These are phyloP conservation scores for Anabacerthia variegaticeps DNA, from an alignment of 2,797 vertebrate species.

Conservation along the genomic window DNA sequence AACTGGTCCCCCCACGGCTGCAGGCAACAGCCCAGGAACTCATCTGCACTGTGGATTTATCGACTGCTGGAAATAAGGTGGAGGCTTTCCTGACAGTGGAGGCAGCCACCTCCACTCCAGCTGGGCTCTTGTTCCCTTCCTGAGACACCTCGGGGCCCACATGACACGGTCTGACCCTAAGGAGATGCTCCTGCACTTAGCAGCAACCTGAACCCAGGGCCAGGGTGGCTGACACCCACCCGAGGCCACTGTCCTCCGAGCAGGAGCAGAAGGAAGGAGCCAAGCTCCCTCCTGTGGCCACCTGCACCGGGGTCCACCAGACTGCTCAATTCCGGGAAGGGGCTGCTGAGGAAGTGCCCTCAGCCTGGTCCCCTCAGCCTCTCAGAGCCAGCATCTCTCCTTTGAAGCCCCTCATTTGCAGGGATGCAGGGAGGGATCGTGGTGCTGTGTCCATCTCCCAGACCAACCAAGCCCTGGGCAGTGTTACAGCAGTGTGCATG, in stretches of 20 bases:
- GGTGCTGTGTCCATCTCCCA: background rate
- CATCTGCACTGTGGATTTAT: background rate
- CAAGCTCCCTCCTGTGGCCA: constrained; percentile 68
- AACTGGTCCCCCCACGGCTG: accelerated
- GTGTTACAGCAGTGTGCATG: accelerated
- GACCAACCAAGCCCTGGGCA: accelerated
- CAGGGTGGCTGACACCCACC: background rate
- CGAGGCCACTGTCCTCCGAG: background rate
- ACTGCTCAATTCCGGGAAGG: background rate
- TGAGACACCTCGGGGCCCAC: background rate
- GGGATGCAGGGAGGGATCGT: background rate
- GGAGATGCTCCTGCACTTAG: background rate
- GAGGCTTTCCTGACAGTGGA: background rate
- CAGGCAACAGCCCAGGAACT: background rate
- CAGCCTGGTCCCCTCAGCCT: background rate
- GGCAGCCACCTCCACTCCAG: background rate
- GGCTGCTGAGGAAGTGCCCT: accelerated
- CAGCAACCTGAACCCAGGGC: background rate
- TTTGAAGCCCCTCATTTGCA: background rate
- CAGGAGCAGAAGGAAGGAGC: background rate
- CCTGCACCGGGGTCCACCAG: background rate
- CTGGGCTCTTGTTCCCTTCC: background rate
- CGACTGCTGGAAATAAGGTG: background rate
- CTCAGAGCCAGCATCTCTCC: too few relatives aligned
- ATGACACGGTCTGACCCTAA: accelerated